Percentiles rank a stretch among this genome's conserved stretches.
Conservation (phyloP, 1,140 invertebrate species). For the Lordiphosa collinella region DNA sequence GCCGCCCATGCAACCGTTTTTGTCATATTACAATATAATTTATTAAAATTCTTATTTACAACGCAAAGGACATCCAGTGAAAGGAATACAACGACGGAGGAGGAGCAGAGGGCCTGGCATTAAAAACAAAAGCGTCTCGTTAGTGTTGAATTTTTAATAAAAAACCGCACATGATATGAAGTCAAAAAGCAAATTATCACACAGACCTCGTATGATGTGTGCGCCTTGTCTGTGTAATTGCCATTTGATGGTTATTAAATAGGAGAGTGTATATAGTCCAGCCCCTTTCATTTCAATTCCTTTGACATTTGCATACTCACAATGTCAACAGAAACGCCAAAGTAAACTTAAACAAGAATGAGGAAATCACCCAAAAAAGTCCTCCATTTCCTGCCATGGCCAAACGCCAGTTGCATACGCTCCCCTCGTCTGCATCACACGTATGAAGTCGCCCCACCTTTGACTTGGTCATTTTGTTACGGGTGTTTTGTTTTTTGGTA, state of each 20-base stretch:
- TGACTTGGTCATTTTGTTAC: conserved; percentile 20
- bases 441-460: conserved; percentile 12
- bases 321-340: conserved; percentile 50
- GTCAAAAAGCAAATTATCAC: conserved; percentile 36
- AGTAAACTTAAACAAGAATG: conserved; percentile 40
- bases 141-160: conserved; percentile 63
- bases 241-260: conserved; percentile 26
- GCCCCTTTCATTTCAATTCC: conserved; percentile 7
- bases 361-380: conserved; percentile 27
- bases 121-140: conserved; percentile 51
- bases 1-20: conserved; percentile 33
- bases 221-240: conserved; percentile 35
- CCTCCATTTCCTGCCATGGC: conserved; percentile 32
- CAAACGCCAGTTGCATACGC: conserved; percentile 33
- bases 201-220: conserved; percentile 37
- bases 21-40: conserved; percentile 67
- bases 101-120: conserved; percentile 1
- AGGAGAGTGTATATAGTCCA: conserved; percentile 11
- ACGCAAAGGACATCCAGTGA: conserved; percentile 25
- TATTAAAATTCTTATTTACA: conserved; percentile 72
- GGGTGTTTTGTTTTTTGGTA: conserved; percentile 9
- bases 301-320: conserved; percentile 41
- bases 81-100: conserved; percentile 4
- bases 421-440: not conserved
- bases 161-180: conserved; percentile 44